These are phyloP conservation scores for Telenomus remus DNA, from an alignment of 1,140 invertebrate species.

Conservation along the genomic window DNA sequence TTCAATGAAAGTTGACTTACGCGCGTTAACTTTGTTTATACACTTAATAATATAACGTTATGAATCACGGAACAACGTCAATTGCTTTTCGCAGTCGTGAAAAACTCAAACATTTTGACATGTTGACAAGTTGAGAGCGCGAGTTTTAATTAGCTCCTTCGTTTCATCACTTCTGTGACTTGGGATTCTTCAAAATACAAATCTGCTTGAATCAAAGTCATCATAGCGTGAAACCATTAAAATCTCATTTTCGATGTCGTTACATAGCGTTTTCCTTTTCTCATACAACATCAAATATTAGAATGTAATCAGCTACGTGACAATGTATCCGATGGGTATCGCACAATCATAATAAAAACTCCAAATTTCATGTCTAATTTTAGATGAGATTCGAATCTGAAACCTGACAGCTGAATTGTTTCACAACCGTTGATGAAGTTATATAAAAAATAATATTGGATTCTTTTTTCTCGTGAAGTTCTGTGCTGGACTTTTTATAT, in stretches of 20 bases:
- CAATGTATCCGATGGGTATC: slow-evolving; percentile 45
- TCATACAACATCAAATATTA: slow-evolving; percentile 46
- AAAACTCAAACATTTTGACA: no score
- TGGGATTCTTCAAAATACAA: slow-evolving; percentile 6
- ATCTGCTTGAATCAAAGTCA: slow-evolving; percentile 28
- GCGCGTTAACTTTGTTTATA: no score
- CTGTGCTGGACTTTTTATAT: slow-evolving; percentile 22
- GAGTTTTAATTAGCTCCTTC: no score
- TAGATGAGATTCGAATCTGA: slow-evolving; percentile 29
- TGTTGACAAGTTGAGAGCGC: no score
- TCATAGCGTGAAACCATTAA: slow-evolving; percentile 34
- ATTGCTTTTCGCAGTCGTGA: no score
- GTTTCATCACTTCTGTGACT: neutral
- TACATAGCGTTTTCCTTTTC: slow-evolving; percentile 35
- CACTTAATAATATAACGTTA: no score
- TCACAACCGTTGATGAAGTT: no score
- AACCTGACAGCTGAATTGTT: slow-evolving; percentile 29
- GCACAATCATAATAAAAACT: slow-evolving; percentile 33
- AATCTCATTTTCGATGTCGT: slow-evolving; percentile 48
- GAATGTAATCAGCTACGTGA: slow-evolving; percentile 46
- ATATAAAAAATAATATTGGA: no score
- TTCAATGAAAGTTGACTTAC: neutral
- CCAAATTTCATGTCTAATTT: slow-evolving; percentile 13
- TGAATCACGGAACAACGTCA: no score
- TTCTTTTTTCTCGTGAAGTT: neutral